A percentile compares a stretch with the other conserved stretches of the same genome.
phyloP scores from a whole-genome alignment of 2,797 vertebrate species.

The Chelmon rostratus region DNA sequence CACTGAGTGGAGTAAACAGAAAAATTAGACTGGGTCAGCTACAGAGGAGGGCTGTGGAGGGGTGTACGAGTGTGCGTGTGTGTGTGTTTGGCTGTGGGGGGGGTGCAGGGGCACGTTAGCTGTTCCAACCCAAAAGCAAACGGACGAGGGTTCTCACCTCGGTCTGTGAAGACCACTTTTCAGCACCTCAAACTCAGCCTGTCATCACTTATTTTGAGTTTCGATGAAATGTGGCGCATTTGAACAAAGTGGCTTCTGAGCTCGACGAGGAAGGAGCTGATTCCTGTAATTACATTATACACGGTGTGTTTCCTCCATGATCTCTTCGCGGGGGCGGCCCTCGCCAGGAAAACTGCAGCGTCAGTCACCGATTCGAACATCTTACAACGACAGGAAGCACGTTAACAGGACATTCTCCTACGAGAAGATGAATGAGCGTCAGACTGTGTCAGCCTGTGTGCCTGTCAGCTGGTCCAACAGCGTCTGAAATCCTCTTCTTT shows the following conservation, averaged over 20 bases:
- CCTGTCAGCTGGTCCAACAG: background rate
- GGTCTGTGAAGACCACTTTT: constrained; percentile 54
- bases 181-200: constrained; percentile 52
- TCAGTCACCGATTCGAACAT: constrained; percentile 20
- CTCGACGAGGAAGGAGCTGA: constrained; percentile 5
- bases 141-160: constrained; percentile 17
- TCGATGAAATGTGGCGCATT: constrained; percentile 21
- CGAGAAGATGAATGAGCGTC: background rate
- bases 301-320: background rate
- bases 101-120: constrained; percentile 30
- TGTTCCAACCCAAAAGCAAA: constrained; percentile 69
- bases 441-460: background rate
- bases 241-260: constrained; percentile 24
- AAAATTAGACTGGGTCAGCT: constrained; percentile 76
- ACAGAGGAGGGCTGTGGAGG: constrained; percentile 56
- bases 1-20: constrained; percentile 81
- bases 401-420: no score
- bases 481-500: background rate
- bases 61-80: constrained; percentile 25
- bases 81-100: background rate
- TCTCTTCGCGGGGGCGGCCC: constrained; percentile 28
- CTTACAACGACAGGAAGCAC: background rate
- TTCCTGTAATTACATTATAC: constrained; percentile 18
- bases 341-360: constrained; percentile 13
- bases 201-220: constrained; percentile 63